phyloP scores from a whole-genome alignment of 2,888 invertebrate species.

The Amblyjoppa proteus region DNA sequence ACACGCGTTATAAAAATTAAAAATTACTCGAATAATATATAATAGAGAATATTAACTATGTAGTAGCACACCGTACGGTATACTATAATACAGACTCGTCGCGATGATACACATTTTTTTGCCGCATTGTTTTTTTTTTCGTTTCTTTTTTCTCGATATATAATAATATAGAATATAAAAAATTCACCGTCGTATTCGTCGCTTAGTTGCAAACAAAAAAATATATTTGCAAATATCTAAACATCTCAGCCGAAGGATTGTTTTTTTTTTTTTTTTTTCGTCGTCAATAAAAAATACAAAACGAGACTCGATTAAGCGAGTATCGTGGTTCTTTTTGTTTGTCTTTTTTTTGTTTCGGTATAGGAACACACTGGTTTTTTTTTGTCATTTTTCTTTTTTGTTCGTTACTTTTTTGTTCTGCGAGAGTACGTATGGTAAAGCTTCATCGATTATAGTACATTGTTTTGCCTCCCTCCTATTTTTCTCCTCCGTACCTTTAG shows the following conservation, averaged over 20 bases:
- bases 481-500: slow-evolving; percentile 20
- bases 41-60: slow-evolving; percentile 58
- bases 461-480: slow-evolving; percentile 19
- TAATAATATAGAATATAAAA: slow-evolving; percentile 16
- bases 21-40: slow-evolving; percentile 68
- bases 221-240: slow-evolving; percentile 12
- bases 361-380: slow-evolving; percentile 67
- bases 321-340: slow-evolving; percentile 37
- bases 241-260: slow-evolving; percentile 38
- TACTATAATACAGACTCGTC: slow-evolving; percentile 70
- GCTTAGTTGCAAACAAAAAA: slow-evolving; percentile 10
- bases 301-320: slow-evolving; percentile 55
- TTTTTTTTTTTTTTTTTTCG: background rate
- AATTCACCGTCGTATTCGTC: slow-evolving; percentile 3
- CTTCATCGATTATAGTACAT: slow-evolving; percentile 65
- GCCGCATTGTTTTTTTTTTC: slow-evolving; percentile 6
- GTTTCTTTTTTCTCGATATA: background rate
- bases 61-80: slow-evolving; percentile 60
- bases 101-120: slow-evolving; percentile 48
- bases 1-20: slow-evolving; percentile 78
- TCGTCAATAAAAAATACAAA: slow-evolving; percentile 46
- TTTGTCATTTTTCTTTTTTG: slow-evolving; percentile 42
- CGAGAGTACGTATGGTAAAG: slow-evolving; percentile 63
- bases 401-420: slow-evolving; percentile 38
- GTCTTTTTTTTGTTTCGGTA: slow-evolving; percentile 50